Conservation (phyloP, 2,888 invertebrate species). For the Drosophila emarginata region DNA sequence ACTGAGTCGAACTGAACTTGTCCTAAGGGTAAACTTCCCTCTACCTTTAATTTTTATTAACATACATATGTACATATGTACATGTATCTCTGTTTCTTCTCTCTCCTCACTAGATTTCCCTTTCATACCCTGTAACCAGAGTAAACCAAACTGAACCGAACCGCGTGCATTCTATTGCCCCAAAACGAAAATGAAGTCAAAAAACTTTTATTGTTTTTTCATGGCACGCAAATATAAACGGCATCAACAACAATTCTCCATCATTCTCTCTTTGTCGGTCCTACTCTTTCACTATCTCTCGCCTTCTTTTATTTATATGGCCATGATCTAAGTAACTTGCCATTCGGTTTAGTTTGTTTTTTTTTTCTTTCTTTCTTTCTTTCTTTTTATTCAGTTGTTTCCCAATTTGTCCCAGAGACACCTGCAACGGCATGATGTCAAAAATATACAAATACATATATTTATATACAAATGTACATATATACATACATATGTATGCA, state of each 20-base stretch:
- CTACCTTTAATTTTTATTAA: conserved; percentile 21
- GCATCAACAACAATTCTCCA: conserved; percentile 33
- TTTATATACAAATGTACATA: neutral
- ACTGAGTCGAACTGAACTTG: conserved; percentile 25
- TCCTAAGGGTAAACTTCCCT: conserved; percentile 30
- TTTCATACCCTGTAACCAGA: neutral
- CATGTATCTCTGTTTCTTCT: too few species aligned
- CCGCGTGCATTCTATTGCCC: conserved; percentile 31
- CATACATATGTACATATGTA: neutral
- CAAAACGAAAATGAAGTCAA: conserved; percentile 26
- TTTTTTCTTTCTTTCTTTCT: conserved; percentile 11
- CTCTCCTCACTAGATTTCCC: too few species aligned
- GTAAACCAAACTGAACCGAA: conserved; percentile 2
- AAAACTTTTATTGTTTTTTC: conserved; percentile 47
- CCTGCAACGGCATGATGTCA: conserved; percentile 34
- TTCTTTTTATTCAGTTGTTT: conserved; percentile 27
- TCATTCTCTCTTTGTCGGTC: neutral
- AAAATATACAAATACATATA: conserved; percentile 23
- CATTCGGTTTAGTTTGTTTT: conserved; percentile 14
- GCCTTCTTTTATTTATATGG: conserved; percentile 10
- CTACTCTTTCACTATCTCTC: conserved; percentile 4
- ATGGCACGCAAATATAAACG: conserved; percentile 38
- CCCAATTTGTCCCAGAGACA: conserved; percentile 54
- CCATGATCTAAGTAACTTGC: neutral
- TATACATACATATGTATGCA: conserved; percentile 13